Conservation (phyloP, 64 coral and sea anemone species). For the Montipora efflorescens region DNA sequence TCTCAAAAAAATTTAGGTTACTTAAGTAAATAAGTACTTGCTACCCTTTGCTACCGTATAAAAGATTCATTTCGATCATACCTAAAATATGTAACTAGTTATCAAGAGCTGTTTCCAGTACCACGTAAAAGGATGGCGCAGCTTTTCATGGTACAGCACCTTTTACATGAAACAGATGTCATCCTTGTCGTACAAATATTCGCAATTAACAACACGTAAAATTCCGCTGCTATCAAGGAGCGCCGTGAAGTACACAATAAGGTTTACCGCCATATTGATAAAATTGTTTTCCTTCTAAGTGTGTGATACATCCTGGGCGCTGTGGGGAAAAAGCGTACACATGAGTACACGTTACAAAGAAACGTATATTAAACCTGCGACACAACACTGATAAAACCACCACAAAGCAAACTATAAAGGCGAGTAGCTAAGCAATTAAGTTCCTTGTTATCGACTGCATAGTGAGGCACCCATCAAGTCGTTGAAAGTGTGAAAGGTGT, state of each 20-base stretch:
- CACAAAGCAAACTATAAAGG: too few relatives aligned
- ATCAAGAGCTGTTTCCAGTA: not conserved
- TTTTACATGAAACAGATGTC: not conserved
- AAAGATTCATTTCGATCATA: not conserved
- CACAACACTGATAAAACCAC: too few relatives aligned
- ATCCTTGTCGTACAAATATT: not conserved
- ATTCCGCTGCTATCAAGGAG: conserved; percentile 41
- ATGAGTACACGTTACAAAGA: not conserved
- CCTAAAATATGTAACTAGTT: not conserved
- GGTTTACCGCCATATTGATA: conserved; percentile 92
- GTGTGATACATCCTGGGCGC: conserved; percentile 71
- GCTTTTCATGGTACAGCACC: not conserved
- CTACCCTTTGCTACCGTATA: not conserved
- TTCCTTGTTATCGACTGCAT: too few relatives aligned
- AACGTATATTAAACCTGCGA: too few relatives aligned
- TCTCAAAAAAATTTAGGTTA: too few relatives aligned
- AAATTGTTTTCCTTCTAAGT: conserved; percentile 86
- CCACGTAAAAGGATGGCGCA: not conserved
- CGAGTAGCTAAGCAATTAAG: too few relatives aligned
- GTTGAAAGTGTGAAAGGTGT: not conserved
- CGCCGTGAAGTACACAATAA: conserved; percentile 83
- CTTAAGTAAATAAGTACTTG: too few relatives aligned
- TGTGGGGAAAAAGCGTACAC: not conserved
- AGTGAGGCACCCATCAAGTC: too few relatives aligned
- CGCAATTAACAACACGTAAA: not conserved